Evolutionary conservation across 1,140 invertebrate genomes (phyloP), one percentile per base, ranked within the genome.

Genomic region (Psilanteris sp.): DNA sequence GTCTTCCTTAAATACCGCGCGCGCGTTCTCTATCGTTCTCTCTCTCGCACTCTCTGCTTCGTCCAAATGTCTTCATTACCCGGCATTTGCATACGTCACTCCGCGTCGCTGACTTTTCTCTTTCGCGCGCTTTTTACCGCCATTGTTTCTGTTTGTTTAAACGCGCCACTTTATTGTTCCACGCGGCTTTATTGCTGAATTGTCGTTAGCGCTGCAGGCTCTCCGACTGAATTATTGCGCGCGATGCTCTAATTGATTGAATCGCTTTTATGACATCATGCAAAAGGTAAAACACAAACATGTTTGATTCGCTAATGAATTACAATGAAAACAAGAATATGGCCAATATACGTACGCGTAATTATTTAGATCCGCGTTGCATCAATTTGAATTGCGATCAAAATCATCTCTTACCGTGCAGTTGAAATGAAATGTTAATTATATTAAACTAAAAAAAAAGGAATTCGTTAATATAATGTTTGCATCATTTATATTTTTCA

Each of bases 51-150:
- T 9, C 48, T 15, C 24, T 24, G 48, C 14, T 22, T 46, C 22
- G n/a, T 20, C 48, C 64, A 52, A 77, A 77, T 55, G 74, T 71
- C 66, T 71, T 71, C 61, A 71, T 72, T 66, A 55, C 26, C 50
- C 5, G 24, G 15, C 52, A 57, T 70, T 76, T 75, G 32, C 64
- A 62, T 55, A 62, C 46, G 61, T 61, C 66, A 59, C 66, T 59
- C 20, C 20, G 27, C 27, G 31, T 10, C 29, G 22, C 36, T 18
- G 9, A 59, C 62, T 62, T 70, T 68, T 68, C 68, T 39, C 46
- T 62, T 74, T 73, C 70, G 50, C 62, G 48, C 50, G 48, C 50
- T 29, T 46, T 24, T 13, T 41, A 32, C 43, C 46, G 44, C 44
- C 31, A 52, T 61, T 70, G 66, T 52, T 54, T 61, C 29, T 36